Evolutionary conservation across 2,797 vertebrate genomes (phyloP), one percentile per base, ranked within the genome.

Genomic region (Yasuhikotakia modesta): DNA sequence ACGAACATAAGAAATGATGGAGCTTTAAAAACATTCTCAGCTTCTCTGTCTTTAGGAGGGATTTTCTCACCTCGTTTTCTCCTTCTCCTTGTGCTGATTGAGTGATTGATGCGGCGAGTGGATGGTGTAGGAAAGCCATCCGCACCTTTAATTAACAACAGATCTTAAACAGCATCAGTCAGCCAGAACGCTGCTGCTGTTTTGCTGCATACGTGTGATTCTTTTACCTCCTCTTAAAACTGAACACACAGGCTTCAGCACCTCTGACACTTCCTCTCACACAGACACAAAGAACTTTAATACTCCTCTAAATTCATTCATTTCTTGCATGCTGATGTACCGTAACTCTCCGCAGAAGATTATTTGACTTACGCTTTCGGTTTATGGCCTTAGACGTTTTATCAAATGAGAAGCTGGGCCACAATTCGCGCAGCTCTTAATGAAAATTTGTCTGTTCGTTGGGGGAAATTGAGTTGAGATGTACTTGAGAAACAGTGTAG

Each of bases 101-200:
- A 84, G 32, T 65, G 22, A 76, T 39, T 57, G 48, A 73, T 73
- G 13, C 52, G 39, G 65, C 3, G 43, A 77, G 32, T 53, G 5
- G 43, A 72, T 79, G 57, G 22, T n/a, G 7, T 55, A 27, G 14
- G 43, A 39, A 75, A 80, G 50, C 76, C 30, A 19, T 80, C 65
- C 39, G 74, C 65, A 82, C 46, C 60, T 80, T 64, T 74, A 79
- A 78, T 79, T 73, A 79, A 79, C 77, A 73, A 27, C 57, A 39
- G 50, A 74, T 70, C 19, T 82, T 75, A 60, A 79, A 61, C 67
- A 61, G 68, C 58, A 70, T 70, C 52, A 57, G 45, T 35, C 48
- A 69, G 60, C 32, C 60, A 78, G 8, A 78, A 50, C 21, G 35
- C 45, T 11, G 7, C 27, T 77, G 63, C 35, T 55, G 35, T 48